A percentile compares a stretch with the other conserved stretches of the same genome.
Evolutionary conservation across 1,140 invertebrate species (phyloP).

Genomic region (Drosophila lini): DNA sequence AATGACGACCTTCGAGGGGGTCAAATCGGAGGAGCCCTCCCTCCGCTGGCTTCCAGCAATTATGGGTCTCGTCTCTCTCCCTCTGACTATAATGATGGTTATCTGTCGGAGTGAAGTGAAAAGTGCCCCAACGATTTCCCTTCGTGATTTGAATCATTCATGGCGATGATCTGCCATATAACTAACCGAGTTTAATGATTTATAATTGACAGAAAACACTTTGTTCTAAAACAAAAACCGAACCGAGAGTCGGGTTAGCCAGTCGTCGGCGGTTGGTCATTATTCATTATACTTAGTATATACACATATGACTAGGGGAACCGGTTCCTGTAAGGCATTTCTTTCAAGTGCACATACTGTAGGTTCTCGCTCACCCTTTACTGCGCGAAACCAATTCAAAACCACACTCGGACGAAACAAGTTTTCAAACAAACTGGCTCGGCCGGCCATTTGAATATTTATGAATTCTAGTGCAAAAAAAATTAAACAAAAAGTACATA

Average conservation of each 20-base stretch:
- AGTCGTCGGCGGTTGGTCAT: slow-evolving; percentile 24
- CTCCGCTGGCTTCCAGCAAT: slow-evolving; percentile 16
- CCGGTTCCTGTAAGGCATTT: slow-evolving; percentile 68
- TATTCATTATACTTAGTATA: slow-evolving; percentile 33
- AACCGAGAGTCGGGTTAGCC: slow-evolving; percentile 15
- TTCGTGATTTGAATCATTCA: slow-evolving; percentile 35
- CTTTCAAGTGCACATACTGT: slow-evolving; percentile 71
- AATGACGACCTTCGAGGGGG: slow-evolving; percentile 45
- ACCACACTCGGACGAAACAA: slow-evolving; percentile 47
- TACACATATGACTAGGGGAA: slow-evolving; percentile 36
- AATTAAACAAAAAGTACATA: slow-evolving; percentile 10
- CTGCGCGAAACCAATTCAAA: slow-evolving; percentile 49
- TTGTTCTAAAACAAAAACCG: slow-evolving; percentile 16
- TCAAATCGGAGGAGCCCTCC: slow-evolving; percentile 17
- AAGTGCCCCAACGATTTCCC: slow-evolving; percentile 17
- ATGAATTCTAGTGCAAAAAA: slow-evolving; percentile 52
- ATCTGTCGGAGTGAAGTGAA: slow-evolving; percentile 14
- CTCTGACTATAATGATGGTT: slow-evolving; percentile 22
- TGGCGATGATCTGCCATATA: slow-evolving; percentile 26
- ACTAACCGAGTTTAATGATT: slow-evolving; percentile 41
- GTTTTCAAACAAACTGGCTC: slow-evolving; percentile 69
- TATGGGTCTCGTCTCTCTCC: slow-evolving; percentile 6
- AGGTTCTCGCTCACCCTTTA: slow-evolving; percentile 71
- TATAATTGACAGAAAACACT: slow-evolving; percentile 48
- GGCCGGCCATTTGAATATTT: slow-evolving; percentile 63